phyloP scores from a whole-genome alignment of 2,888 invertebrate genomes.

The Desoria tigrina region DNA sequence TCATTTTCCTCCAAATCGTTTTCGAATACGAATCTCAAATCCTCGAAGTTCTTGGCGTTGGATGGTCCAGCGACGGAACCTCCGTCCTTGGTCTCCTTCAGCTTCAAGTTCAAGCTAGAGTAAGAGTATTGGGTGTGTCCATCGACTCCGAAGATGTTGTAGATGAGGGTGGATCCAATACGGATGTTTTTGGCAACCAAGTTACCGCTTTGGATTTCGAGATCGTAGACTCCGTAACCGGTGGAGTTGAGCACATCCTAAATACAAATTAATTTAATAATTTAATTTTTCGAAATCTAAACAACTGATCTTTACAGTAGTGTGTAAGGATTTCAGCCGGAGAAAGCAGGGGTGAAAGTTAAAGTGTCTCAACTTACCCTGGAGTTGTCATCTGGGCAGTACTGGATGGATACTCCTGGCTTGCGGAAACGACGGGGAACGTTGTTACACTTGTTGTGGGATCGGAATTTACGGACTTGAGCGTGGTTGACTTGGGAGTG shows the following conservation, averaged over 20 bases:
- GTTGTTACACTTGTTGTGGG: slow-evolving; percentile 45
- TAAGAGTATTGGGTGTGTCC: slow-evolving; percentile 50
- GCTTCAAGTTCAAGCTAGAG: slow-evolving; percentile 24
- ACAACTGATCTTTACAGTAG: neutral
- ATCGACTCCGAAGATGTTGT: slow-evolving; percentile 49
- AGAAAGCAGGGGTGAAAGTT: neutral
- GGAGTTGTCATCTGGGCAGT: slow-evolving; percentile 48
- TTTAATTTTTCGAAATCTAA: neutral
- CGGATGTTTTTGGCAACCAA: slow-evolving; percentile 41
- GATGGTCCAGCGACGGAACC: slow-evolving; percentile 48
- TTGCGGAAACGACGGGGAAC: slow-evolving; percentile 37
- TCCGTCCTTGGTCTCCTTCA: slow-evolving; percentile 35
- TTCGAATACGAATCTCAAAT: slow-evolving; percentile 51
- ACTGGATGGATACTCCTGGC: slow-evolving; percentile 36
- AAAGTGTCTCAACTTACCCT: slow-evolving; percentile 38
- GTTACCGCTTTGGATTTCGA: slow-evolving; percentile 41
- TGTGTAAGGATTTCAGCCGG: neutral
- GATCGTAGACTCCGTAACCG: slow-evolving; percentile 41
- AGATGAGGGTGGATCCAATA: slow-evolving; percentile 40
- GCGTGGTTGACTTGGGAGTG: slow-evolving; percentile 43
- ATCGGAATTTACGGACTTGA: slow-evolving; percentile 50
- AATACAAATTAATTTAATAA: neutral
- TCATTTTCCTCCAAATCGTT: slow-evolving; percentile 43
- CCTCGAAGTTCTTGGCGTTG: slow-evolving; percentile 38
- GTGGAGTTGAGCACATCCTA: slow-evolving; percentile 51